Conservation (phyloP, 1,140 invertebrate species). For the Hesperophylax magnus region DNA sequence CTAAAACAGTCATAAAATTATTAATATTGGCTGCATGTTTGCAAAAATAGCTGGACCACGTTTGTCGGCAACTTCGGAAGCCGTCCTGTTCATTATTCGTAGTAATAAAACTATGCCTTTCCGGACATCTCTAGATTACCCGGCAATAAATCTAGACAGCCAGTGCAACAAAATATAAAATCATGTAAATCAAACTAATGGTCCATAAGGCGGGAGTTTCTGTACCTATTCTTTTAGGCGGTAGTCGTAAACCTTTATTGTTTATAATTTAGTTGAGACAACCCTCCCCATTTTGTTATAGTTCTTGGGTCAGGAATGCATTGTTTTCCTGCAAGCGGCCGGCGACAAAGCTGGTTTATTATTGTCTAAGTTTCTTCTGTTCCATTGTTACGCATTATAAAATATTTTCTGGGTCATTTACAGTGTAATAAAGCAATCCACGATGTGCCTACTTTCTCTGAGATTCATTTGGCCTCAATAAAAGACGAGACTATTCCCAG, state of each 20-base stretch:
- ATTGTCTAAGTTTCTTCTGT: background rate
- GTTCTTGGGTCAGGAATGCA: constrained; percentile 15
- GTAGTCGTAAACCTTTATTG: constrained; percentile 32
- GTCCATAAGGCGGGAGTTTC: background rate
- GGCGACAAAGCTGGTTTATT: constrained; percentile 7
- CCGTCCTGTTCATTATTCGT: constrained; percentile 3
- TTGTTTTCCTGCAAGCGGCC: constrained; percentile 2
- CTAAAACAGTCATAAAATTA: constrained; percentile 2
- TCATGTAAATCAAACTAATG: constrained; percentile 15
- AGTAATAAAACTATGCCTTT: constrained; percentile 36
- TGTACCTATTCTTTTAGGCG: background rate
- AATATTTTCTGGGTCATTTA: constrained; percentile 40
- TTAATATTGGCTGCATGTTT: no score
- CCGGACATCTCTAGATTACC: constrained; percentile 32
- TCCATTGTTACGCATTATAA: constrained; percentile 31
- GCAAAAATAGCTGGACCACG: background rate
- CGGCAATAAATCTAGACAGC: constrained; percentile 14
- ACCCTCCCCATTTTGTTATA: constrained; percentile 3
- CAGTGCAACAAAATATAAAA: constrained; percentile 11
- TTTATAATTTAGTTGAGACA: constrained; percentile 14
- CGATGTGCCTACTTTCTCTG: background rate
- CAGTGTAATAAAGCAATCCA: constrained; percentile 33
- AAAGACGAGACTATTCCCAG: background rate
- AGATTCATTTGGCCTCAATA: constrained; percentile 2
- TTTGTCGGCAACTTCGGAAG: constrained; percentile 33